These are phyloP conservation scores for Lanius ludovicianus DNA, from an alignment of 2,113 vertebrate species.

Conservation along the genomic window DNA sequence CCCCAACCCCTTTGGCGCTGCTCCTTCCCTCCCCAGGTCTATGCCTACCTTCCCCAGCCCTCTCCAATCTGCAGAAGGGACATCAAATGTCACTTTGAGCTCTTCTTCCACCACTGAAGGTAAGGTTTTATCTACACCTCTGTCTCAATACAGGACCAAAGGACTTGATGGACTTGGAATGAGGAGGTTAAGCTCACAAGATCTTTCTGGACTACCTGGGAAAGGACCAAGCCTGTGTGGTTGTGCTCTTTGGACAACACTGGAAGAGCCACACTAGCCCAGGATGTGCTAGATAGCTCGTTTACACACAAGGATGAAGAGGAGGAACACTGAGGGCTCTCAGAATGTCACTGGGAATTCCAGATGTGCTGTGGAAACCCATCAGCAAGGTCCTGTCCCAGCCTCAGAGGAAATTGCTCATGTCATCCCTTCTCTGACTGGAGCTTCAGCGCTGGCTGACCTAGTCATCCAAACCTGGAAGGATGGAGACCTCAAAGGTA, in stretches of 20 bases:
- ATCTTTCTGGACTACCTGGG: neutral
- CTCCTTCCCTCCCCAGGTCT: neutral
- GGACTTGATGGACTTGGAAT: neutral
- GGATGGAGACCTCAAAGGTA: neutral
- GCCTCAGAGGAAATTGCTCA: neutral
- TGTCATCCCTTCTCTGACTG: neutral
- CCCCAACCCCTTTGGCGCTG: neutral
- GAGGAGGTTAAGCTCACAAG: neutral
- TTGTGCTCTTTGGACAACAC: neutral
- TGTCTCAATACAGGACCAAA: neutral
- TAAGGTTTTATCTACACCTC: neutral
- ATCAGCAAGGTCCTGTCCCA: neutral
- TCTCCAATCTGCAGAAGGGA: neutral
- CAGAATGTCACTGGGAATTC: neutral
- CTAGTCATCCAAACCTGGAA: neutral
- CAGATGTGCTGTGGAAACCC: accelerated
- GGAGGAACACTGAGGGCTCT: neutral
- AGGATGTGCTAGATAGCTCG: accelerated
- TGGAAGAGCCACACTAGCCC: neutral
- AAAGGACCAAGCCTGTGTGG: neutral
- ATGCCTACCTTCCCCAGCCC: neutral
- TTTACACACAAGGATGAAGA: neutral
- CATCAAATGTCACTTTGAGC: neutral
- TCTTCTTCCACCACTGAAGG: neutral
- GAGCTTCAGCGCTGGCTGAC: neutral